A percentile compares a stretch with the other conserved stretches of the same genome.
Conservation (phyloP, 2,797 vertebrate genomes). For the Nannoperca obscura region DNA sequence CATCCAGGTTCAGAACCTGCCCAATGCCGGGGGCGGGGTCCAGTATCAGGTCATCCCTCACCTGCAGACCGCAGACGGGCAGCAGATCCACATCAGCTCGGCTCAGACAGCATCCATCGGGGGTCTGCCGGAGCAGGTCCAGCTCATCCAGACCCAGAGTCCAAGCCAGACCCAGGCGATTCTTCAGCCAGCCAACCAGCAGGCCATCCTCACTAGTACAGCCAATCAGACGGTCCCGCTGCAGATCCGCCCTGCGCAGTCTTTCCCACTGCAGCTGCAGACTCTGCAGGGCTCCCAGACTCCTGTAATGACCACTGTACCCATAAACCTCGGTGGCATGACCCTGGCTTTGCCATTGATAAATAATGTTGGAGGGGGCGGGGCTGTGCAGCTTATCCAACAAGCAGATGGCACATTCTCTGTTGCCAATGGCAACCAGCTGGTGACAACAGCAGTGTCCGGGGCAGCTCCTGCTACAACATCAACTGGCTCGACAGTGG, state of each 20-base stretch:
- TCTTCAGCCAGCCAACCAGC: slow-evolving; percentile 84
- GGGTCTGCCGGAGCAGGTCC: slow-evolving; percentile 91
- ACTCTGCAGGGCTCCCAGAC: slow-evolving; percentile 94
- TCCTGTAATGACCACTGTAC: slow-evolving; percentile 95
- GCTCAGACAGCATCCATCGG: slow-evolving; percentile 88
- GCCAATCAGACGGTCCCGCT: slow-evolving; percentile 95
- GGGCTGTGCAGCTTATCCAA: slow-evolving; percentile 92
- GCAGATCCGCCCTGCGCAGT: slow-evolving; percentile 95
- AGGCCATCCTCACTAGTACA: slow-evolving; percentile 91
- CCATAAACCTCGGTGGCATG: slow-evolving; percentile 97
- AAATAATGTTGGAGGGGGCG: slow-evolving; percentile 91
- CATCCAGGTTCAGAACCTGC: slow-evolving; percentile 93
- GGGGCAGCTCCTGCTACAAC: slow-evolving; percentile 85
- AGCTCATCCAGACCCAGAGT: slow-evolving; percentile 93
- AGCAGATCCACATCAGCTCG: slow-evolving; percentile 95
- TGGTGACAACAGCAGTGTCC: slow-evolving; percentile 89
- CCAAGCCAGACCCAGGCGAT: slow-evolving; percentile 90
- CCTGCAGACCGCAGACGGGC: slow-evolving; percentile 95
- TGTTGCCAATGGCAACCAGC: slow-evolving; percentile 94
- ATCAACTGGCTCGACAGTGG: slow-evolving; percentile 83
- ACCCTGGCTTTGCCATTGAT: slow-evolving; percentile 97
- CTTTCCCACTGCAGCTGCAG: slow-evolving; percentile 96
- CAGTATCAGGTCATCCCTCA: slow-evolving; percentile 99
- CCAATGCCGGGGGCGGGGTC: slow-evolving; percentile 91
- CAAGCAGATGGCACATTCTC: slow-evolving; percentile 91